These are phyloP conservation scores for Theropithecus gelada DNA, from an alignment of 2,113 vertebrate genomes.

Conservation along the genomic window DNA sequence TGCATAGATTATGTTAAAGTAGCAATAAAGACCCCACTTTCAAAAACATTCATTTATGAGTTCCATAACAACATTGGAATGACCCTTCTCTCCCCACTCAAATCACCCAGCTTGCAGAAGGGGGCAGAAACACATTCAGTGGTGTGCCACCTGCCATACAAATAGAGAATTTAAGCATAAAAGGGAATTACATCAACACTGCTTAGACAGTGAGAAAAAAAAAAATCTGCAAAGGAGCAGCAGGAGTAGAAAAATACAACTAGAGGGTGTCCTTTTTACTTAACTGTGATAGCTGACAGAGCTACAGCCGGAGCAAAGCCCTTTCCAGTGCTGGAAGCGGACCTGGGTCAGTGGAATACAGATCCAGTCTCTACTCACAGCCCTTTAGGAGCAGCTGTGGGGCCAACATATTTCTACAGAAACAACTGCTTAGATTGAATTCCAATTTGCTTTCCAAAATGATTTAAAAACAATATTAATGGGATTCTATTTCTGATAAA, in stretches of 20 bases:
- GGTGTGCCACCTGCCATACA: not conserved
- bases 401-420: not conserved
- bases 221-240: not conserved
- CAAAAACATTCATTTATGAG: not conserved
- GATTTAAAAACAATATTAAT: not conserved
- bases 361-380: not conserved
- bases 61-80: not conserved
- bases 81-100: too few relatives aligned
- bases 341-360: not conserved
- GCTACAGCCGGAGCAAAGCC: not conserved
- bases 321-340: not conserved
- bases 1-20: not conserved
- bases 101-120: not conserved
- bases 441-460: not conserved
- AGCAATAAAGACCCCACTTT: not conserved
- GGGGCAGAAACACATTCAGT: not conserved
- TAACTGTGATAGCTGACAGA: not conserved
- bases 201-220: slow-evolving; percentile 12
- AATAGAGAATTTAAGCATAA: not conserved
- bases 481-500: not conserved
- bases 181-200: slow-evolving; percentile 30
- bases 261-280: slow-evolving; percentile 10
- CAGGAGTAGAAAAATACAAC: not conserved
- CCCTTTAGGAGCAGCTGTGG: slow-evolving; percentile 16
- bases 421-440: not conserved